These are phyloP conservation scores for Proterorhinus semilunaris DNA, from an alignment of 2,113 vertebrate species.

Conservation along the genomic window DNA sequence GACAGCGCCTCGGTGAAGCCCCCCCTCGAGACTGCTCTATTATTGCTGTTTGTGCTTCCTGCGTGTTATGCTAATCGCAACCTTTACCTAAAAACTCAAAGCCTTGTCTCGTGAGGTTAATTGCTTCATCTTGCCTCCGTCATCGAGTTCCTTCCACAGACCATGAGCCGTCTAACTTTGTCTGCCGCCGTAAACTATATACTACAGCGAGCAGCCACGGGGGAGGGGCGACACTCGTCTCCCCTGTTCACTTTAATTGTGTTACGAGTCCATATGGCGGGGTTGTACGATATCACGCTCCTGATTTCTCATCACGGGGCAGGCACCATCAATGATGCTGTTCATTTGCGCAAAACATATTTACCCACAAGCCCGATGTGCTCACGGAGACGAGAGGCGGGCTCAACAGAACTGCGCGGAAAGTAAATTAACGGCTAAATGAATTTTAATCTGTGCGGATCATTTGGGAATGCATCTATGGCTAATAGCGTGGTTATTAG, in stretches of 20 bases:
- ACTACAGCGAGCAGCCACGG: constrained; percentile 14
- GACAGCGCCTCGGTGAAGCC: neutral
- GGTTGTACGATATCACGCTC: constrained; percentile 25
- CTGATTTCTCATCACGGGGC: constrained; percentile 37
- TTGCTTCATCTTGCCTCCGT: constrained; percentile 45
- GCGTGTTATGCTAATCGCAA: constrained; percentile 35
- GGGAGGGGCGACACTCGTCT: constrained; percentile 3
- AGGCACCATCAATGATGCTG: constrained; percentile 32
- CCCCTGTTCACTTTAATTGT: constrained; percentile 45
- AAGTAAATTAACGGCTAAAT: constrained; percentile 46
- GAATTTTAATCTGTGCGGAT: constrained; percentile 45
- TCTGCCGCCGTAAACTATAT: constrained; percentile 21
- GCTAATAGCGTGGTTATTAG: constrained; percentile 40
- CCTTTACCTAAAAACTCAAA: constrained; percentile 52
- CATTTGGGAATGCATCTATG: constrained; percentile 37
- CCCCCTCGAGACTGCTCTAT: neutral
- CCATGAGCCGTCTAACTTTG: constrained; percentile 8
- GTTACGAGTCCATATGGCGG: constrained; percentile 47
- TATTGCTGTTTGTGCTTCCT: neutral
- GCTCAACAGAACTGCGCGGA: constrained; percentile 16
- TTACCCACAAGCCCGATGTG: constrained; percentile 39
- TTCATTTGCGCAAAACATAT: constrained; percentile 41
- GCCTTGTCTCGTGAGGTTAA: constrained; percentile 54
- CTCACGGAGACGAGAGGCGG: constrained; percentile 32
- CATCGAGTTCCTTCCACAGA: constrained; percentile 18